Percentiles rank a stretch among this genome's conserved stretches.
Conservation (phyloP, 2,113 vertebrate species). For the Trogon melanurus region DNA sequence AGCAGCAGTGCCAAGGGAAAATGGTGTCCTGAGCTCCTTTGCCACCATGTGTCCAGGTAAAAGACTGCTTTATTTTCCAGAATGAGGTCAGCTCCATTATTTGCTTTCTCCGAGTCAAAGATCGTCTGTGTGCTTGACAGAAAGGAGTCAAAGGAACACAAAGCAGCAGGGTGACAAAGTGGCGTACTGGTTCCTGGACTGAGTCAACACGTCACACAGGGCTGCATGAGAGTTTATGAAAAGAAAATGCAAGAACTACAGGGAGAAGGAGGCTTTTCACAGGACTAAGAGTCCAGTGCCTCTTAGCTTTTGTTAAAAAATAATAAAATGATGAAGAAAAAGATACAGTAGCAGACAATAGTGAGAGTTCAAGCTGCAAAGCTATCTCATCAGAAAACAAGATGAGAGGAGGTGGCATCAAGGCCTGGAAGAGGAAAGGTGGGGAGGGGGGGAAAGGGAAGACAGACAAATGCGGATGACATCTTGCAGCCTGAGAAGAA, state of each 20-base stretch:
- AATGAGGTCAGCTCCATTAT: neutral
- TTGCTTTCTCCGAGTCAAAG: neutral
- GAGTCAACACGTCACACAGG: neutral
- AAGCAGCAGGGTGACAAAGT: neutral
- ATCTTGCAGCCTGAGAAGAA: slow-evolving; percentile 8
- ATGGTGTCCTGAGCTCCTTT: neutral
- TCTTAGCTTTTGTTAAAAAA: neutral
- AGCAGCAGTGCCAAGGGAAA: neutral
- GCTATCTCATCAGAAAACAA: neutral
- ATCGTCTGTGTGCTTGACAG: neutral
- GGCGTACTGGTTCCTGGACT: neutral
- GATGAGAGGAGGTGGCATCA: neutral
- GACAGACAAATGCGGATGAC: neutral
- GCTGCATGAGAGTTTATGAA: neutral
- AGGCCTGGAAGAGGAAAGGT: neutral
- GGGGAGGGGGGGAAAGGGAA: neutral
- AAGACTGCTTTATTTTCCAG: neutral
- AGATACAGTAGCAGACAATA: neutral
- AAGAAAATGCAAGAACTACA: neutral
- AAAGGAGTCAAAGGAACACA: neutral
- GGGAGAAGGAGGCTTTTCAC: neutral
- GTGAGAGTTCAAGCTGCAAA: neutral
- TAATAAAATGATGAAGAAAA: neutral
- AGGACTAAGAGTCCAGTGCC: neutral
- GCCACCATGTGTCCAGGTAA: neutral